Evolutionary conservation across 2,113 vertebrate genomes (phyloP).

Genomic region (Pipra filicauda): DNA sequence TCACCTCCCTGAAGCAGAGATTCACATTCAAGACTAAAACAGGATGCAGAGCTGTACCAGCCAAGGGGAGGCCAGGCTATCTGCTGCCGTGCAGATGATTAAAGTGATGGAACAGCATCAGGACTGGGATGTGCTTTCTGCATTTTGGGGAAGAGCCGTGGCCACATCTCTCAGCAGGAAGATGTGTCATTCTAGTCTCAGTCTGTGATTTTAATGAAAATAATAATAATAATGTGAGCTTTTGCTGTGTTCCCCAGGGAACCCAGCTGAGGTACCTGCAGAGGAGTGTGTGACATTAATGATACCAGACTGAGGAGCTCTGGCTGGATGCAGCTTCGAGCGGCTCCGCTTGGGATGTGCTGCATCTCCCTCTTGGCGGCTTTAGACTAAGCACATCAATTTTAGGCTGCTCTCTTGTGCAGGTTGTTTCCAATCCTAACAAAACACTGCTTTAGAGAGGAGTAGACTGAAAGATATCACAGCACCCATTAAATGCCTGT

Average conservation of each 20-base stretch:
- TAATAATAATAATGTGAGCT: background rate
- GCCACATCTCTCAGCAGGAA: background rate
- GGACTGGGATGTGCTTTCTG: background rate
- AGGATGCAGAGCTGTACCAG: background rate
- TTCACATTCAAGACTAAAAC: background rate
- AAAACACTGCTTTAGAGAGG: background rate
- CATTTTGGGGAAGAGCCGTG: background rate
- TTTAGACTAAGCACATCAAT: background rate
- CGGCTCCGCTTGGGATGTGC: rapidly evolving
- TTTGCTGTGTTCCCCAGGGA: background rate
- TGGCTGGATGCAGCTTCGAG: background rate
- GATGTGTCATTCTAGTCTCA: background rate
- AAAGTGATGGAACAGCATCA: background rate
- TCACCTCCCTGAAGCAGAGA: background rate
- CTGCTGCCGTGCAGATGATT: background rate
- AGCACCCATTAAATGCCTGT: background rate
- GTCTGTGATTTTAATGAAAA: background rate
- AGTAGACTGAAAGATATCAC: background rate
- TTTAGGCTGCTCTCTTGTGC: background rate
- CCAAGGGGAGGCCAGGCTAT: background rate
- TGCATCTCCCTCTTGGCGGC: background rate
- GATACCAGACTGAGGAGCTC: background rate
- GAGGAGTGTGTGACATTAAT: background rate
- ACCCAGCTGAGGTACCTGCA: background rate
- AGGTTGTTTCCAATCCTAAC: background rate